A percentile compares a stretch with the other conserved stretches of the same genome.
These are phyloP conservation scores for Apostichopus parvimensis DNA, from an alignment of 35 echinoderm and acorn worm species.

Conservation along the genomic window DNA sequence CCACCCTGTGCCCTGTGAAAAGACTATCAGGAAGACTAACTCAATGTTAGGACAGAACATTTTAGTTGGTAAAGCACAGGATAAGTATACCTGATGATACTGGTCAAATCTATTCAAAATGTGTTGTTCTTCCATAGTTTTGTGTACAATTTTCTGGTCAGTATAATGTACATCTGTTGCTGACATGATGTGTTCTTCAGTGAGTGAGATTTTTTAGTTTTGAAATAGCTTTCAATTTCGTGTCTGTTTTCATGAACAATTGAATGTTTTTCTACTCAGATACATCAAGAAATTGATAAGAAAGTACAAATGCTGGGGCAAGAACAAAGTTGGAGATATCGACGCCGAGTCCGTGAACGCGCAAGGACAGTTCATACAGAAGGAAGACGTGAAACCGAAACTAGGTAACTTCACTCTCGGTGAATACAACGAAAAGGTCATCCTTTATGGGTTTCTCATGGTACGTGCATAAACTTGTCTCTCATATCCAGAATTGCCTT, in stretches of 20 bases:
- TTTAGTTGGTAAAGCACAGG: no score
- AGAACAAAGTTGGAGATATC: slow-evolving; percentile 71
- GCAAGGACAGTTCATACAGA: slow-evolving; percentile 67
- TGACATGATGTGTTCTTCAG: not conserved
- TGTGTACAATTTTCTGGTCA: not conserved
- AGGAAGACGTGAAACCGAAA: slow-evolving; percentile 74
- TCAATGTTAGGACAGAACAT: no score
- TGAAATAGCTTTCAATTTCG: not conserved
- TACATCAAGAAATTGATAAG: slow-evolving; percentile 63
- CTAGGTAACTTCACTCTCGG: slow-evolving; percentile 85
- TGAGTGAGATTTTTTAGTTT: not conserved
- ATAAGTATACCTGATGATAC: no score
- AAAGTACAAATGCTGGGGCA: slow-evolving; percentile 63
- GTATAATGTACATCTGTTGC: not conserved
- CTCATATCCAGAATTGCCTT: not conserved
- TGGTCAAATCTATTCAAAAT: no score
- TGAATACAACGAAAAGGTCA: slow-evolving; percentile 98
- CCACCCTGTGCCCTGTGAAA: no score
- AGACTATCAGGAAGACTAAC: no score
- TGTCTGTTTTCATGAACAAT: not conserved
- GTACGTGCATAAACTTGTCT: slow-evolving; percentile 46
- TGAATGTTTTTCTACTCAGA: not conserved
- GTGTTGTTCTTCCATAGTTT: not conserved
- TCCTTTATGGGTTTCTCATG: slow-evolving; percentile 98
- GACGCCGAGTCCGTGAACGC: slow-evolving; percentile 52